Conservation (phyloP, 2,113 vertebrate genomes). For the Poeciliopsis prolifica region DNA sequence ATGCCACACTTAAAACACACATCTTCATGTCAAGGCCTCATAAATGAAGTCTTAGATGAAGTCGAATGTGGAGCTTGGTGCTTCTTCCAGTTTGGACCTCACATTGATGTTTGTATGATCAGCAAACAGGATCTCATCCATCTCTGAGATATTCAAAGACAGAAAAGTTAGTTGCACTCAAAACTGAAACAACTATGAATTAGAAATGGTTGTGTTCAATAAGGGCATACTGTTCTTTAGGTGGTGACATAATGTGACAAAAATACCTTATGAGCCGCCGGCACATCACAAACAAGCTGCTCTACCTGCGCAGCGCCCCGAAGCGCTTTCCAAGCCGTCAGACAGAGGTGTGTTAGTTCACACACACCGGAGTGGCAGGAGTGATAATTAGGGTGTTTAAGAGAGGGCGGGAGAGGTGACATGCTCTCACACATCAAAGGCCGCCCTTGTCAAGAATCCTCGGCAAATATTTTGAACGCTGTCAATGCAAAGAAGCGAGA, state of each 20-base stretch:
- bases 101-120: no score
- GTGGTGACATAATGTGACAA: conserved; percentile 37
- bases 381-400: conserved; percentile 78
- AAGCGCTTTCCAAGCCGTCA: conserved; percentile 60
- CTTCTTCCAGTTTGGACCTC: no score
- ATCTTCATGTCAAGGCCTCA: background rate
- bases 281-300: conserved; percentile 56
- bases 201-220: background rate
- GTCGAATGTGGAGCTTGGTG: background rate
- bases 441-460: conserved; percentile 55
- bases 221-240: background rate
- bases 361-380: conserved; percentile 55
- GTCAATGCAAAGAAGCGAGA: conserved; percentile 53
- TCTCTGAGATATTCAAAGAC: no score
- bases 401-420: conserved; percentile 62
- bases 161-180: no score
- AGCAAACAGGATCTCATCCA: no score
- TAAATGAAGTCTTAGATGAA: background rate
- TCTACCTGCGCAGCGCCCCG: conserved; percentile 50
- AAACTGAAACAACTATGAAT: conserved; percentile 2
- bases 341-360: conserved; percentile 54
- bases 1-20: background rate
- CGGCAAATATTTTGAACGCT: conserved; percentile 65
- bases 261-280: conserved; percentile 49
- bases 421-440: conserved; percentile 70